Evolutionary conservation across 2,888 invertebrate genomes (phyloP).

Genomic region (Notodonta dromedarius): DNA sequence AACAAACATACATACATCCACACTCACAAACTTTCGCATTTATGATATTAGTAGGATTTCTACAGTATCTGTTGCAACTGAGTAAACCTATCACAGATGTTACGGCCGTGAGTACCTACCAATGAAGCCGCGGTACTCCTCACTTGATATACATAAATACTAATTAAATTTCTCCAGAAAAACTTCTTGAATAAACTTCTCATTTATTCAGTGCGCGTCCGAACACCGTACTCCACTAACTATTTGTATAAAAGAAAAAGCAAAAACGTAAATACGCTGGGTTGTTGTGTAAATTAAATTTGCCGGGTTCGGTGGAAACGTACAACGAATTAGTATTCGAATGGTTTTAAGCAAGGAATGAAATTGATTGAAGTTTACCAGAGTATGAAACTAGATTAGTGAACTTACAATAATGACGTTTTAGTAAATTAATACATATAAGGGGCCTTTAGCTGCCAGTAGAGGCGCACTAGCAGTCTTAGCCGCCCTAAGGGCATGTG

Average conservation of each 20-base stretch:
- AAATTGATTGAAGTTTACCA: neutral
- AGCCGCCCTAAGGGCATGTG: too few species aligned
- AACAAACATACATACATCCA: too few species aligned
- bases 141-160: neutral
- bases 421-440: too few species aligned
- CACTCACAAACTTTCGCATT: too few species aligned
- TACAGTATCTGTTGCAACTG: too few species aligned
- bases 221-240: conserved; percentile 16
- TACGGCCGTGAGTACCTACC: too few species aligned
- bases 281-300: conserved; percentile 12
- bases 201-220: conserved; percentile 19
- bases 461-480: too few species aligned
- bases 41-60: too few species aligned
- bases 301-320: conserved; percentile 3
- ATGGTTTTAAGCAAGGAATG: neutral
- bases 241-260: conserved; percentile 23
- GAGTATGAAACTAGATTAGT: neutral
- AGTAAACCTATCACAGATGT: too few species aligned
- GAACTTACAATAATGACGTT: neutral
- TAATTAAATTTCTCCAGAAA: neutral
- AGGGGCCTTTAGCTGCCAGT: too few species aligned
- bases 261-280: conserved; percentile 7
- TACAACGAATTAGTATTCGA: conserved; percentile 9
- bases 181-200: conserved; percentile 7
- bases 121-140: neutral